Conservation (phyloP, 2,888 invertebrate species). For the Hydroisotoma schaefferi region DNA sequence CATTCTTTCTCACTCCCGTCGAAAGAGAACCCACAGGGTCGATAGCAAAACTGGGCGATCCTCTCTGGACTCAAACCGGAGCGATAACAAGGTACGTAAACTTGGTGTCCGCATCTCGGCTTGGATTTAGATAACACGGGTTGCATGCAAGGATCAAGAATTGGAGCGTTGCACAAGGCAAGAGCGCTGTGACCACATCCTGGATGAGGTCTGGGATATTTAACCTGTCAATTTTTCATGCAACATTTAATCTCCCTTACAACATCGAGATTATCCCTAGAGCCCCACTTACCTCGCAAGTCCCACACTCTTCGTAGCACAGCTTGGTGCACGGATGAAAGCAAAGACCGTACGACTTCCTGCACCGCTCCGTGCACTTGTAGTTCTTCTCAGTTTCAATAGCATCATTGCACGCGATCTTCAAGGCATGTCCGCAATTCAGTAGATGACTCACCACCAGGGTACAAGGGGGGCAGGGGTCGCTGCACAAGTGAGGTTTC, state of each 20-base stretch:
- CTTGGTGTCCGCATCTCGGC: conserved; percentile 13
- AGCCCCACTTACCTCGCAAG: conserved; percentile 21
- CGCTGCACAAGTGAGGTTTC: background rate
- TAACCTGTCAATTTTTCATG: background rate
- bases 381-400: background rate
- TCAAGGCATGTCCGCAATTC: background rate
- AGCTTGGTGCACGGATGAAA: conserved; percentile 1
- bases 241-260: background rate
- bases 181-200: conserved; percentile 3
- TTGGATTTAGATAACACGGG: background rate
- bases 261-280: background rate
- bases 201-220: conserved; percentile 1
- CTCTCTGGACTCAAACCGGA: conserved; percentile 47
- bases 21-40: conserved; percentile 16
- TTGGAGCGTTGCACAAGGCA: background rate
- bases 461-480: conserved; percentile 7
- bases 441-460: background rate
- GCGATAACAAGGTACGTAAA: conserved; percentile 8
- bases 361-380: background rate
- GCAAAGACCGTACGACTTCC: background rate
- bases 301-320: conserved; percentile 26
- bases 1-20: conserved; percentile 52
- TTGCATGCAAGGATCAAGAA: background rate
- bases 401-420: background rate
- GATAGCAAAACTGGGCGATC: conserved; percentile 37